These are phyloP conservation scores for Ennomos erosarius DNA, from an alignment of 2,888 invertebrate genomes.

Conservation along the genomic window DNA sequence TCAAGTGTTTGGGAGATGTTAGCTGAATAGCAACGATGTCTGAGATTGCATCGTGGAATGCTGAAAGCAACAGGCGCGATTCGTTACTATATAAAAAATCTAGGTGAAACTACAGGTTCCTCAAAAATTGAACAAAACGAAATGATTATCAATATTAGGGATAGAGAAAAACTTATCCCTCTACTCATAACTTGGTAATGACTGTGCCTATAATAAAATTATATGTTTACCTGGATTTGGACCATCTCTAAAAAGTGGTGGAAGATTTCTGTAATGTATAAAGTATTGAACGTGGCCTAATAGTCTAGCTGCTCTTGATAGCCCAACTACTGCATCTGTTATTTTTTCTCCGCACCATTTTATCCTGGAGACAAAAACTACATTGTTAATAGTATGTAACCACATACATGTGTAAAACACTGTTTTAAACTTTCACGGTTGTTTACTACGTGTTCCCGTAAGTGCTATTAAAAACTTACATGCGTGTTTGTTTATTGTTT, in stretches of 20 bases:
- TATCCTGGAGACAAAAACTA: constrained; percentile 54
- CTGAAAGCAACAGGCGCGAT: constrained; percentile 54
- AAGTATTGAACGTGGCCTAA: constrained; percentile 88
- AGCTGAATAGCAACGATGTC: constrained; percentile 86
- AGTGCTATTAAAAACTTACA: too few relatives aligned
- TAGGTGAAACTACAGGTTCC: too few relatives aligned
- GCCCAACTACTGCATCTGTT: constrained; percentile 64
- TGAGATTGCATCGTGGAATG: constrained; percentile 88
- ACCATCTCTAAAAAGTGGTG: constrained; percentile 78
- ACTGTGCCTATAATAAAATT: too few relatives aligned
- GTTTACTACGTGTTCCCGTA: too few relatives aligned
- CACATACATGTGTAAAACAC: too few relatives aligned
- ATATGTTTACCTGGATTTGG: constrained; percentile 80
- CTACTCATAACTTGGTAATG: background rate
- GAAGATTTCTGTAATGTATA: constrained; percentile 84
- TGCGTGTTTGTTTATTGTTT: too few relatives aligned
- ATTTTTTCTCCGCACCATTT: constrained; percentile 78
- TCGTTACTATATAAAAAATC: too few relatives aligned
- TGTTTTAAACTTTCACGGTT: too few relatives aligned
- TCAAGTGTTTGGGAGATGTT: constrained; percentile 79
- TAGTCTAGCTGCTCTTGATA: constrained; percentile 73
- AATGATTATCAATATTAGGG: too few relatives aligned
- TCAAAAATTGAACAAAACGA: too few relatives aligned
- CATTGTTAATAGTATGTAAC: too few relatives aligned
- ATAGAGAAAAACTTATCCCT: background rate